Evolutionary conservation across 1,140 invertebrate genomes (phyloP), one percentile per base, ranked within the genome.

Genomic region (Meloidogyne floridensis): DNA sequence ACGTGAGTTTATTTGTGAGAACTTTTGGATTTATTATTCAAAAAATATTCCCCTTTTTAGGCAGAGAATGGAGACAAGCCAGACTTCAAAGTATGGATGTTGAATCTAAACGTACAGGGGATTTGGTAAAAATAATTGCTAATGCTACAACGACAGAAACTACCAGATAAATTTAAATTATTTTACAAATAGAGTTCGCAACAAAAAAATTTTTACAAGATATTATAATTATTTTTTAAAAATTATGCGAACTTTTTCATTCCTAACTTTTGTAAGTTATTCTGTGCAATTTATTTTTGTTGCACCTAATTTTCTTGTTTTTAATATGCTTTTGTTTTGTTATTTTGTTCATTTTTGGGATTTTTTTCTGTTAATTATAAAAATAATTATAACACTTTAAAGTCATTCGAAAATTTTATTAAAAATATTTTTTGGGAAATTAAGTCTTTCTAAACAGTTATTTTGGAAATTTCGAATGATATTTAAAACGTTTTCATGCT

Each of bases 1-100:
- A 72, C 78, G 86, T 65, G n/a, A 65, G 59, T 65, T 65, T 13
- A 65, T 6, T 47, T 59, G 15, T 65, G 13, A 59, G 13, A 65
- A 15, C 59, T 65, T 18, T 4, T n/a, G 15, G 13, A 5, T 15
- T 59, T 59, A 3, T 59, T 59, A 15, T 4, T 47, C 7, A 8
- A 47, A 47, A 47, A 47, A 47, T 47, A 47, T 47, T 47, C 7
- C 7, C 5, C 15, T 65, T 65, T 65, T 18, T n/a, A 65, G 59
- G 59, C 0, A 65, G 83, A 32, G 84, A 81, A 65, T 87, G 86
- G 86, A 43, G 86, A 18, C 86, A 87, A 54, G 86, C 86, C 4
- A 85, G 86, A 32, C 56, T 87, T n/a, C 75, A 81, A 51, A 75
- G 59, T 20, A 72, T 87, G 70, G 87, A 87, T 56, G 84, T 82